Percentiles rank a stretch among this genome's conserved stretches.
phyloP scores from a whole-genome alignment of 2,113 vertebrate genomes.

The Bostrychus sinensis region DNA sequence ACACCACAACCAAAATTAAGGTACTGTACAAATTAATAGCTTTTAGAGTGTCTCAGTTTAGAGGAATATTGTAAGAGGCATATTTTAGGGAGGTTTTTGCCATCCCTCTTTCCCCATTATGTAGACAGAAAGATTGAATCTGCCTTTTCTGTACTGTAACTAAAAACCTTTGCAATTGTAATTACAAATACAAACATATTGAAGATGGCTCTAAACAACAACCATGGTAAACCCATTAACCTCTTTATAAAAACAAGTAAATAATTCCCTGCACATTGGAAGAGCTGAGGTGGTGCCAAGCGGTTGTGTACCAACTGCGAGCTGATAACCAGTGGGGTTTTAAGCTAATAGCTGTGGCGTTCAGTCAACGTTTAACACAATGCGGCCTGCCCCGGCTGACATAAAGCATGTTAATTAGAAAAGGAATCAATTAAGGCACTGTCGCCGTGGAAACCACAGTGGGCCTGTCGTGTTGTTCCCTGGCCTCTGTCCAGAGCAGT shows the following conservation, averaged over 20 bases:
- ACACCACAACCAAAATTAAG: no score
- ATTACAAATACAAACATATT: not conserved
- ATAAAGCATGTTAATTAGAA: slow-evolving; percentile 66
- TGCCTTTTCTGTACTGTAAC: no score
- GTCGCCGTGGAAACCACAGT: slow-evolving; percentile 54
- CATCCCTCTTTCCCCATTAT: no score
- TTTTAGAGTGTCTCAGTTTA: no score
- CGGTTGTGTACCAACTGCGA: slow-evolving; percentile 24
- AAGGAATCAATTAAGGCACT: slow-evolving; percentile 59
- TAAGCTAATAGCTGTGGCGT: slow-evolving; percentile 47
- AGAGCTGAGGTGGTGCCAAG: slow-evolving; percentile 32
- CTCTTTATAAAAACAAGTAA: slow-evolving; percentile 33
- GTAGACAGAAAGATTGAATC: not conserved
- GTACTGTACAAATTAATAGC: no score
- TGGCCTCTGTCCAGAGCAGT: slow-evolving; percentile 47
- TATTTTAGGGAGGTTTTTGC: no score
- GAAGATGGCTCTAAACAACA: slow-evolving; percentile 3
- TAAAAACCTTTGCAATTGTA: no score
- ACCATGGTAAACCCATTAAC: slow-evolving; percentile 32
- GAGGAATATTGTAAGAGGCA: no score
- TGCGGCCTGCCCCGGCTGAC: slow-evolving; percentile 50
- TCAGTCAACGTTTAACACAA: slow-evolving; percentile 55
- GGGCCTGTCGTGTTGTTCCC: slow-evolving; percentile 8
- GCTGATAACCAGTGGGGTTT: slow-evolving; percentile 39
- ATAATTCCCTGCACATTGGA: slow-evolving; percentile 39